Evolutionary conservation across 2,888 invertebrate species (phyloP).

Genomic region (Aplocera efformata): DNA sequence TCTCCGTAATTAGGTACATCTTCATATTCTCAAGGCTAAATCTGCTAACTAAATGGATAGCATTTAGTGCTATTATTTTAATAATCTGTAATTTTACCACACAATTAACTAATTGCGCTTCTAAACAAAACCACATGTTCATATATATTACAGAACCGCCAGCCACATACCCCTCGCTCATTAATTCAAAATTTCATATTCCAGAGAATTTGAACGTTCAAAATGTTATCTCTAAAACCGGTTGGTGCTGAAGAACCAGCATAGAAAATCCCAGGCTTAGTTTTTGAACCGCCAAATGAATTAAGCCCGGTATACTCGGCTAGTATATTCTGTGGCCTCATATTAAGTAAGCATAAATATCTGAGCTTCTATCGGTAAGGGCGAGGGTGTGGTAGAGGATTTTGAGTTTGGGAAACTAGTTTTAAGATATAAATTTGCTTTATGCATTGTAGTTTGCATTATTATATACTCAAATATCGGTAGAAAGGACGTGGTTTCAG

Average conservation of each 20-base stretch:
- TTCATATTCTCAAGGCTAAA: no score
- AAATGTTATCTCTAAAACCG: conserved; percentile 26
- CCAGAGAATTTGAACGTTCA: conserved; percentile 20
- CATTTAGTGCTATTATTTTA: no score
- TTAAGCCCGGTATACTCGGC: conserved; percentile 51
- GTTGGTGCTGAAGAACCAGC: conserved; percentile 23
- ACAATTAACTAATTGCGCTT: not conserved
- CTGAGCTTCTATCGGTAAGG: conserved; percentile 47
- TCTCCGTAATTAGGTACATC: no score
- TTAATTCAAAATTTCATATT: conserved; percentile 27
- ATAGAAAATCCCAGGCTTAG: conserved; percentile 35
- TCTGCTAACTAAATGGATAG: no score
- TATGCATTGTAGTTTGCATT: no score
- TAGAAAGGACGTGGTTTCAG: no score
- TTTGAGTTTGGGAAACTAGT: no score
- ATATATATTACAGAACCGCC: not conserved
- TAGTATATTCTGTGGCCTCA: conserved; percentile 51
- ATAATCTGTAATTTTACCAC: not conserved
- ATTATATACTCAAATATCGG: no score
- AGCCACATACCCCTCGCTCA: conserved; percentile 12
- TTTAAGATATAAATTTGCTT: no score
- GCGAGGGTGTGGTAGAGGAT: conserved; percentile 26
- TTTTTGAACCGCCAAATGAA: conserved; percentile 62
- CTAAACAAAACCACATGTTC: no score
- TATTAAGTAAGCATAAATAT: conserved; percentile 69